These are phyloP conservation scores for Heliconius eleuchia DNA, from an alignment of 1,140 invertebrate species.

Conservation along the genomic window DNA sequence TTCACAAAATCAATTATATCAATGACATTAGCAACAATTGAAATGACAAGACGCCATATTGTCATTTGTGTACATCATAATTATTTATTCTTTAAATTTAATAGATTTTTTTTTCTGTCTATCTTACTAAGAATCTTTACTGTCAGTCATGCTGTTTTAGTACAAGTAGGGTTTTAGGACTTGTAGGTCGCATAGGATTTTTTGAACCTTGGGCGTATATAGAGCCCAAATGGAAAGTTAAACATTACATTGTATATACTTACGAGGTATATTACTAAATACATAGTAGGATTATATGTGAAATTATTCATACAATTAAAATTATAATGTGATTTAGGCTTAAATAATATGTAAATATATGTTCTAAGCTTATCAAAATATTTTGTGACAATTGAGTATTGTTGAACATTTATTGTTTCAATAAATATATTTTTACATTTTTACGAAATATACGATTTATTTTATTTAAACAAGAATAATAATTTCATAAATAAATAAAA, in stretches of 20 bases:
- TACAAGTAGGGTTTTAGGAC: too few species aligned
- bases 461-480: neutral
- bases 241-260: too few species aligned
- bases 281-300: neutral
- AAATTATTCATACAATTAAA: neutral
- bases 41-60: neutral
- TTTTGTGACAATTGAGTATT: slow-evolving; percentile 39
- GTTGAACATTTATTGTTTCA: slow-evolving; percentile 18
- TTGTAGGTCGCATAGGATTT: too few species aligned
- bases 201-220: too few species aligned
- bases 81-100: too few species aligned
- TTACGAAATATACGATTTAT: neutral
- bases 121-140: too few species aligned
- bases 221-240: too few species aligned
- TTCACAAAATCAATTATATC: neutral
- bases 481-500: slow-evolving; percentile 10
- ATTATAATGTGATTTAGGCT: neutral
- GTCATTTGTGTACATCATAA: too few species aligned
- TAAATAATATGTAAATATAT: neutral
- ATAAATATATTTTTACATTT: slow-evolving; percentile 8
- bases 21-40: neutral
- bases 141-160: too few species aligned
- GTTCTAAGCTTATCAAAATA: slow-evolving; percentile 20
- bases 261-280: neutral
- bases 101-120: too few species aligned